A percentile compares a stretch with the other conserved stretches of the same genome.
phyloP scores from a whole-genome alignment of 1,140 invertebrate species.

The Conus ventricosus region DNA sequence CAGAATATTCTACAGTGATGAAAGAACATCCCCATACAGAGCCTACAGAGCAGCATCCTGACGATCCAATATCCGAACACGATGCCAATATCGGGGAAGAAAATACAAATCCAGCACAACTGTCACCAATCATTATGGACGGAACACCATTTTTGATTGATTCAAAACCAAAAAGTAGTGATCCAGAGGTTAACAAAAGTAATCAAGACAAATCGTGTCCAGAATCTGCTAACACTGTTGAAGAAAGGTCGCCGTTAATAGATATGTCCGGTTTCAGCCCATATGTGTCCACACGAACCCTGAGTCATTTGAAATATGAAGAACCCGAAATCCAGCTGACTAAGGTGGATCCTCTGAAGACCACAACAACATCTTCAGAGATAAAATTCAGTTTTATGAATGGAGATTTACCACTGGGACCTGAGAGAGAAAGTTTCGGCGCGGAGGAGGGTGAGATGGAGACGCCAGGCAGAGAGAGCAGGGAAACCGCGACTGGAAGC shows the following conservation, averaged over 20 bases:
- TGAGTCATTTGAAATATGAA: background rate
- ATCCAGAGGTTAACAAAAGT: background rate
- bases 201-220: background rate
- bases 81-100: no score
- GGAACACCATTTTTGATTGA: background rate
- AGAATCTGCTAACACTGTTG: background rate
- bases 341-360: background rate
- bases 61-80: background rate
- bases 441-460: constrained; percentile 9
- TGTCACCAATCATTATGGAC: background rate
- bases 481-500: background rate
- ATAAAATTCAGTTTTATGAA: background rate
- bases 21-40: no score
- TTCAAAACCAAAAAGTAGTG: background rate
- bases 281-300: background rate
- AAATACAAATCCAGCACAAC: background rate
- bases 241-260: background rate
- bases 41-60: no score
- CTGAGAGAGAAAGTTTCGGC: constrained; percentile 1
- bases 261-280: no score
- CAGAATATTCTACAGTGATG: background rate
- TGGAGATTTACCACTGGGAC: background rate
- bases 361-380: background rate
- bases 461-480: constrained; percentile 2
- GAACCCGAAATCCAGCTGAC: background rate